Conservation (phyloP, 2,113 vertebrate genomes). For the Lonchura striata region DNA sequence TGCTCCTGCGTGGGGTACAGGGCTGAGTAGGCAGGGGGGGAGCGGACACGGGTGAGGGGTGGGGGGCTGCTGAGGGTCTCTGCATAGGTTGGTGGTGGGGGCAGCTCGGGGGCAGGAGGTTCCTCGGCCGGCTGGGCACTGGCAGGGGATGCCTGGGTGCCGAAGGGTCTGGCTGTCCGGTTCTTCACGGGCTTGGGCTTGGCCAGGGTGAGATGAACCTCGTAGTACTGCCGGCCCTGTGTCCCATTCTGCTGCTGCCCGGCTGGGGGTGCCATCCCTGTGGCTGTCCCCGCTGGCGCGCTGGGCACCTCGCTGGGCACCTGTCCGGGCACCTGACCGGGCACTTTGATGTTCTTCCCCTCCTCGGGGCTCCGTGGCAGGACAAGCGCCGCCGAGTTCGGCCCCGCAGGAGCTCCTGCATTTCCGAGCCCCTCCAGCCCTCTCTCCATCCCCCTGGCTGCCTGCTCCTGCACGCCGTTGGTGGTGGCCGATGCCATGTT, state of each 20-base stretch:
- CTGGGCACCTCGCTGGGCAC: neutral
- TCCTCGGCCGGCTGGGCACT: constrained; percentile 18
- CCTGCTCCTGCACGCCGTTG: constrained; percentile 64
- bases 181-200: constrained; percentile 82
- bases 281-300: neutral
- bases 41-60: constrained; percentile 69
- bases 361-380: neutral
- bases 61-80: constrained; percentile 80
- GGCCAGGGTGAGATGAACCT: constrained; percentile 78
- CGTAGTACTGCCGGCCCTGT: constrained; percentile 59
- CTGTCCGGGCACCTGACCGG: neutral
- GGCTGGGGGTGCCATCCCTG: accelerated
- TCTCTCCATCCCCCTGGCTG: neutral
- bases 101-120: constrained; percentile 58
- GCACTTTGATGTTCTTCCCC: neutral
- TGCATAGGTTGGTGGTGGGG: constrained; percentile 79
- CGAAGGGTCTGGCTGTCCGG: constrained; percentile 90
- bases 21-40: constrained; percentile 74
- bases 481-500: constrained; percentile 59
- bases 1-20: constrained; percentile 75
- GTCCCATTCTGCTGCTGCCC: neutral
- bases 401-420: neutral
- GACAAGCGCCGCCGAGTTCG: accelerated
- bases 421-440: neutral
- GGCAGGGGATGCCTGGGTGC: constrained; percentile 60